Evolutionary conservation across 1,140 invertebrate genomes (phyloP), one percentile per base, ranked within the genome.

Genomic region (Drosophila prosaltans): DNA sequence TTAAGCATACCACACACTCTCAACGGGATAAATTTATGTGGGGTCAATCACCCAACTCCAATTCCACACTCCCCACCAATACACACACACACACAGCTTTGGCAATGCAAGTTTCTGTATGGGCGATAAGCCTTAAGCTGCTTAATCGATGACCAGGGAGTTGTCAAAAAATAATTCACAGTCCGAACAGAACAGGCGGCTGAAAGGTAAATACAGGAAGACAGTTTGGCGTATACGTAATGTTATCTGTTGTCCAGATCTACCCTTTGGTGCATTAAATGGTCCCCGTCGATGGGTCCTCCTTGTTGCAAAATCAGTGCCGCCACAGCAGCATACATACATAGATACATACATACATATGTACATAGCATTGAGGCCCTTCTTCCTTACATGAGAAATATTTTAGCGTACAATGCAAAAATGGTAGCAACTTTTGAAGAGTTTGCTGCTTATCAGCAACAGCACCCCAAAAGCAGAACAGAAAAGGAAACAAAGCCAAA

Each of bases 161-260:
- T 88, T 88, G 83, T 88, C 83, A 88, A 88, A 88, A 79, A 88
- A 89, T 88, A 88, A 88, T 88, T 88, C 84, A 84, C 84, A 86
- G 78, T 65, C 75, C 39, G 68, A 59, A 28, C 64, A 40, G 41
- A 16, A 16, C 16, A 16, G 16, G 16, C 16, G 16, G 40, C 54
- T 55, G 51, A 82, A 88, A 89, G 84, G 84, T 72, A 68, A 82
- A 88, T 88, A 89, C 80, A 72, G 69, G 80, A 74, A 71, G 80
- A 88, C 83, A 78, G 73, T 68, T 69, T 51, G 77, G 77, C 83
- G 84, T 89, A 89, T 88, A 89, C 80, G 84, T 89, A 88, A 88
- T 80, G 76, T 83, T 88, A 88, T 88, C 83, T 68, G 65, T 58
- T 55, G 40, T 43, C 65, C 70, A 80, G 86, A 88, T 88, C 83